Conservation (phyloP, 2,797 vertebrate genomes). For the Cuniculus paca region DNA sequence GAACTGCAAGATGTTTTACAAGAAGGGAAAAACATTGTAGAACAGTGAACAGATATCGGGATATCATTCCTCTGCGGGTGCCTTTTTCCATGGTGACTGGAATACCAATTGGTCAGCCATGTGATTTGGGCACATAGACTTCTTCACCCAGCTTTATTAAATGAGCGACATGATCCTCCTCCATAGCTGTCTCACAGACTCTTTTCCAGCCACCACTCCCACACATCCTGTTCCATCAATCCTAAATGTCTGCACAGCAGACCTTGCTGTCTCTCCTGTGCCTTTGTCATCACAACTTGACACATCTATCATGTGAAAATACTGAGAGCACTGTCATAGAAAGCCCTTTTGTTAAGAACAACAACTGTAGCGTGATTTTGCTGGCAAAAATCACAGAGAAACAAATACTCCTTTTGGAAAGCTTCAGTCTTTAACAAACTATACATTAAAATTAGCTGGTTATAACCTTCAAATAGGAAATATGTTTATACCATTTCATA, state of each 20-base stretch:
- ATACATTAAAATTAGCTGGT: constrained; percentile 46
- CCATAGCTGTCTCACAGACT: background rate
- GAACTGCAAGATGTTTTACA: background rate
- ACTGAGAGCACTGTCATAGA: background rate
- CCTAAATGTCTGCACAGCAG: background rate
- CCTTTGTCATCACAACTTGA: background rate
- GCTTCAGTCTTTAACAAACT: background rate
- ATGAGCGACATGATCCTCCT: background rate
- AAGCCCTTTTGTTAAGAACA: constrained; percentile 40
- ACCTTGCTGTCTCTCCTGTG: background rate
- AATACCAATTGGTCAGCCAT: background rate
- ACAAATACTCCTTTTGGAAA: constrained; percentile 46
- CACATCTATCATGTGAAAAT: background rate
- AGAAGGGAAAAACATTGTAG: background rate
- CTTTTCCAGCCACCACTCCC: background rate
- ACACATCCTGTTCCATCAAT: background rate
- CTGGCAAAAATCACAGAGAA: constrained; percentile 54
- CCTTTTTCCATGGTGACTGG: background rate
- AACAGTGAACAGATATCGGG: background rate
- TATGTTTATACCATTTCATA: background rate
- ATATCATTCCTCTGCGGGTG: background rate
- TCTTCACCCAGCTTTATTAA: background rate
- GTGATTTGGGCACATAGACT: background rate
- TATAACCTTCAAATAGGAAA: constrained; percentile 34
- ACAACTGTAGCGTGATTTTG: background rate